Evolutionary conservation across 2,113 vertebrate species (phyloP).

Genomic region (Microcebus griseorufus): DNA sequence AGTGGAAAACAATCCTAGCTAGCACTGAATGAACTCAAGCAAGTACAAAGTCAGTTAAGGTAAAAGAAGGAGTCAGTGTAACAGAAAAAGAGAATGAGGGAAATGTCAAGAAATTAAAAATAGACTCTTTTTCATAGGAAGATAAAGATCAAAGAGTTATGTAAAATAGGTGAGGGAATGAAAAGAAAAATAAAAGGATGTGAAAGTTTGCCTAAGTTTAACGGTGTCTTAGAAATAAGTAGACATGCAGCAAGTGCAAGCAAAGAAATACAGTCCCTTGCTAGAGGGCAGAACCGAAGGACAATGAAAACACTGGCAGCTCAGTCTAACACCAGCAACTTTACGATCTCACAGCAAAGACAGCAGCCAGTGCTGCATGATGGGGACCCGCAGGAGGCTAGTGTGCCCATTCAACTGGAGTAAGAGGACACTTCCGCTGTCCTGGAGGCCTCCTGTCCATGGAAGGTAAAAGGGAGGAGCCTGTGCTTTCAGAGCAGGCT

Average conservation of each 20-base stretch:
- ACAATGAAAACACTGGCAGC: background rate
- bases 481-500: background rate
- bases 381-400: background rate
- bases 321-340: background rate
- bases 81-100: constrained; percentile 47
- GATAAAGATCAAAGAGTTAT: constrained; percentile 53
- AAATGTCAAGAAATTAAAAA: constrained; percentile 72
- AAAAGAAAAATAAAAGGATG: constrained; percentile 22
- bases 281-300: background rate
- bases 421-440: background rate
- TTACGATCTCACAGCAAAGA: background rate
- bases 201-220: constrained; percentile 49
- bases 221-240: background rate
- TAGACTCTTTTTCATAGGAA: constrained; percentile 57
- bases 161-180: constrained; percentile 52
- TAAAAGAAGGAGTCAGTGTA: constrained; percentile 35
- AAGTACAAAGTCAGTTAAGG: constrained; percentile 49
- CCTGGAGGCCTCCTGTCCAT: background rate
- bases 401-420: background rate
- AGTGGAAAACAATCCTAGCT: background rate
- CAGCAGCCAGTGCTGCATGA: too few species aligned
- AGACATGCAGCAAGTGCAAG: background rate
- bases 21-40: background rate
- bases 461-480: background rate
- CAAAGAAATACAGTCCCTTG: background rate